Conservation (phyloP, 2,797 vertebrate species). For the Scleropages formosus region DNA sequence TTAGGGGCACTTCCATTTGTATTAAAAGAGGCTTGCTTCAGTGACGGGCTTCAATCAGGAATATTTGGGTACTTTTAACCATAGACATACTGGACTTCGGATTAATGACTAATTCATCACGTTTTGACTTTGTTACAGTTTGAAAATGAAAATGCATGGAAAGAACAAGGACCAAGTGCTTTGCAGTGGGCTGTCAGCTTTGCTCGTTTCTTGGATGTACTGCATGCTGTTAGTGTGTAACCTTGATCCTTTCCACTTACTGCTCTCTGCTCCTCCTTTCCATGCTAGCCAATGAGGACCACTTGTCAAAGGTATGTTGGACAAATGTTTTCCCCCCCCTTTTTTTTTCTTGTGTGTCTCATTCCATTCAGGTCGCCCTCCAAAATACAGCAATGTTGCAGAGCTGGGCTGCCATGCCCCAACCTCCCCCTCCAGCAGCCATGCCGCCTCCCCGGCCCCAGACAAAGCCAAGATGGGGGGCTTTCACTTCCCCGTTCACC, state of each 20-base stretch:
- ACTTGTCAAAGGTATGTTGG: constrained; percentile 88
- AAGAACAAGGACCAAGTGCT: constrained; percentile 16
- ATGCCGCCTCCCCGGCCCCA: constrained; percentile 80
- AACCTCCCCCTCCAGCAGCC: constrained; percentile 79
- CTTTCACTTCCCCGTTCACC: constrained; percentile 80
- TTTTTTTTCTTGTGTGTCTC: constrained; percentile 63
- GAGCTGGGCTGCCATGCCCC: constrained; percentile 79
- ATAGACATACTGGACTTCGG: too few species aligned
- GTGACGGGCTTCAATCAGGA: too few species aligned
- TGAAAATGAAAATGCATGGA: constrained; percentile 26
- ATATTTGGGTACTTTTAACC: too few species aligned
- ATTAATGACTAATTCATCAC: background rate
- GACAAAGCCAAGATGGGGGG: constrained; percentile 79
- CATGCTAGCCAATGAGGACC: constrained; percentile 87
- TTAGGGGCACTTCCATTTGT: too few species aligned
- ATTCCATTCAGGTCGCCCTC: constrained; percentile 83
- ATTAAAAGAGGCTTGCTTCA: too few species aligned
- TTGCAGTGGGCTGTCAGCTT: constrained; percentile 28
- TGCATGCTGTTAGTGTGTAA: background rate
- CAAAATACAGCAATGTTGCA: constrained; percentile 85
- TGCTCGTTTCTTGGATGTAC: background rate
- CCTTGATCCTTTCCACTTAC: constrained; percentile 36
- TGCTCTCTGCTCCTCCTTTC: constrained; percentile 66
- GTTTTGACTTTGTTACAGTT: constrained; percentile 16
- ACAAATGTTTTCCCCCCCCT: constrained; percentile 58